Evolutionary conservation across 2,797 vertebrate genomes (phyloP).

Genomic region (Darevskia nairensis): DNA sequence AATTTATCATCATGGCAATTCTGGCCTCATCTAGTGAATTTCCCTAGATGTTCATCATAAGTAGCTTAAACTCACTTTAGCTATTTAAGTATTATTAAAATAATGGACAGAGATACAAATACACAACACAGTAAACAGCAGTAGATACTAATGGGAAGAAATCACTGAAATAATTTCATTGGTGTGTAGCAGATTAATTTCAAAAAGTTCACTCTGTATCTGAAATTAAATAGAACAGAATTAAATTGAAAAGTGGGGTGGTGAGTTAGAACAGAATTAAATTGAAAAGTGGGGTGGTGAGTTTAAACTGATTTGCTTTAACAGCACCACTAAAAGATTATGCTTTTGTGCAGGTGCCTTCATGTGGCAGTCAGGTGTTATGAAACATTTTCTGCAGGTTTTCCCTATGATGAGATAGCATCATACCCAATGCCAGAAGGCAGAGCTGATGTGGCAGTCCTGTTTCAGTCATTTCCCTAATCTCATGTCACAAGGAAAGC

Average conservation of each 20-base stretch:
- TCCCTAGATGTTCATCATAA: not conserved
- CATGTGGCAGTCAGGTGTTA: not conserved
- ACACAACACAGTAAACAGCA: not conserved
- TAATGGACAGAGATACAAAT: not conserved
- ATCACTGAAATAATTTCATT: slow-evolving; percentile 29
- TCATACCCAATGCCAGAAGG: not conserved
- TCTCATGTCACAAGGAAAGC: not conserved
- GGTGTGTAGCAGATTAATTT: not conserved
- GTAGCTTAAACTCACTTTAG: slow-evolving; percentile 25
- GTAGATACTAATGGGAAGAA: slow-evolving; percentile 11
- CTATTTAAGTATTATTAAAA: slow-evolving; percentile 28
- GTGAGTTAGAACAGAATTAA: not conserved
- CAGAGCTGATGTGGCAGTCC: not conserved
- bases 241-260: not conserved
- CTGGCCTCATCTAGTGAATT: not conserved
- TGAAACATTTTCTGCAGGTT: too few relatives aligned
- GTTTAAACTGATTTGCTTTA: not conserved
- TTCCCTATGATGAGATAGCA: too few relatives aligned
- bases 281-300: not conserved
- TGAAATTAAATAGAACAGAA: slow-evolving; percentile 28
- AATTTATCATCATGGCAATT: slow-evolving; percentile 4
- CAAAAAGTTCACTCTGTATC: slow-evolving; percentile 12
- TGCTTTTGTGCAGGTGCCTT: not conserved
- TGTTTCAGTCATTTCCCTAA: not conserved
- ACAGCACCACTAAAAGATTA: not conserved